phyloP scores from a whole-genome alignment of 1,140 invertebrate species.

The Penaeus japonicus region DNA sequence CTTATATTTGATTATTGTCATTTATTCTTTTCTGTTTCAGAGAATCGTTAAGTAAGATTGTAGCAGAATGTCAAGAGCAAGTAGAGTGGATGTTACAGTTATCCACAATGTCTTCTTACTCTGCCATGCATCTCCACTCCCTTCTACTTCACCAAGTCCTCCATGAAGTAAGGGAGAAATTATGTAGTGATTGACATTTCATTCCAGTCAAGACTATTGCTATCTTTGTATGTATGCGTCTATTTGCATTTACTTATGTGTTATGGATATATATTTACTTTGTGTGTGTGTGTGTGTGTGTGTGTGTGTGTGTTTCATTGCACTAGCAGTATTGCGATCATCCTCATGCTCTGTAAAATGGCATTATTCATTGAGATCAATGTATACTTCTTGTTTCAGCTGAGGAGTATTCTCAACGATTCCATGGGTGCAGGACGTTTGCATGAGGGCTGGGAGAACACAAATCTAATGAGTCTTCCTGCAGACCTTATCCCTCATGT shows the following conservation, averaged over 20 bases:
- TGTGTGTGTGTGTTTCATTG: too few relatives aligned
- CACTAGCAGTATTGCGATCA: too few relatives aligned
- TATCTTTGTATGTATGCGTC: too few relatives aligned
- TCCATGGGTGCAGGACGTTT: slow-evolving; percentile 26
- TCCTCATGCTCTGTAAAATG: too few relatives aligned
- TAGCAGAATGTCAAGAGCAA: slow-evolving; percentile 23
- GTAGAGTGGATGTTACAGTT: slow-evolving; percentile 45
- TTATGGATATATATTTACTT: too few relatives aligned
- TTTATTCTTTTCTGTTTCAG: not conserved
- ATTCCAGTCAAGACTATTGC: too few relatives aligned
- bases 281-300: too few relatives aligned
- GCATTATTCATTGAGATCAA: not conserved
- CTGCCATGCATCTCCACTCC: slow-evolving; percentile 32
- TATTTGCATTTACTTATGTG: too few relatives aligned
- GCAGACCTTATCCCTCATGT: slow-evolving; percentile 51
- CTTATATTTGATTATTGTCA: not conserved
- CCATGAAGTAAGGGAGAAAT: slow-evolving; percentile 31
- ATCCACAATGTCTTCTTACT: slow-evolving; percentile 22
- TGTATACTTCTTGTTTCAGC: not conserved
- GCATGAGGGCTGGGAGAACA: slow-evolving; percentile 52
- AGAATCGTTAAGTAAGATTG: slow-evolving; percentile 16
- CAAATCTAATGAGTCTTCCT: slow-evolving; percentile 35
- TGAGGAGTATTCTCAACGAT: slow-evolving; percentile 35
- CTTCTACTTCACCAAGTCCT: slow-evolving; percentile 47
- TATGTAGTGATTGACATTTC: not conserved